Percentiles rank a stretch among this genome's conserved stretches.
Conservation (phyloP, 2,113 vertebrate species). For the Fukomys damarensis region DNA sequence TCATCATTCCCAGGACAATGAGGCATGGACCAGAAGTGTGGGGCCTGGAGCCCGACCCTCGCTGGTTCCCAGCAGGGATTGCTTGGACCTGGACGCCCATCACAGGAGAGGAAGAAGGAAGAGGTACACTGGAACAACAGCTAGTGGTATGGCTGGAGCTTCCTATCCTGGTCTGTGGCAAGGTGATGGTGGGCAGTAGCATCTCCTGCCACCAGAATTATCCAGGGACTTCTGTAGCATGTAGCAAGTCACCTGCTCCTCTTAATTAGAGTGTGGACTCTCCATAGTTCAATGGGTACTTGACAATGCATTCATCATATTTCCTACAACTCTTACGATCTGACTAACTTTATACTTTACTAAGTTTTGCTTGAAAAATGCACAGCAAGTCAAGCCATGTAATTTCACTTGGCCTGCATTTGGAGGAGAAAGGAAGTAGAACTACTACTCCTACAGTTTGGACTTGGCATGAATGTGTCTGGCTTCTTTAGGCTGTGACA, state of each 20-base stretch:
- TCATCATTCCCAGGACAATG: neutral
- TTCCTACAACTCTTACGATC: neutral
- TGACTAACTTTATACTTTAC: neutral
- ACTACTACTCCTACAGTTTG: neutral
- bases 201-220: constrained; percentile 47
- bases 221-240: no score
- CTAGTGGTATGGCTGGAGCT: neutral
- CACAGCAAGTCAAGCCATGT: neutral
- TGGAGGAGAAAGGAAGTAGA: neutral
- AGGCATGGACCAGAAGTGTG: neutral
- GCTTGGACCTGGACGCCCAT: neutral
- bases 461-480: neutral
- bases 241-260: neutral
- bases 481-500: neutral
- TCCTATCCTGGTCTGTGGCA: neutral
- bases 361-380: neutral
- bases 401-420: neutral
- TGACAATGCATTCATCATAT: neutral
- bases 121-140: accelerated
- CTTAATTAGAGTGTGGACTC: neutral
- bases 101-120: neutral
- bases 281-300: neutral
- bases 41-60: neutral
- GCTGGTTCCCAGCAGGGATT: neutral
- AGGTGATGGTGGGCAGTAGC: neutral